Evolutionary conservation across 2,797 vertebrate genomes (phyloP), one percentile per base, ranked within the genome.

Genomic region (Remorina albescens): DNA sequence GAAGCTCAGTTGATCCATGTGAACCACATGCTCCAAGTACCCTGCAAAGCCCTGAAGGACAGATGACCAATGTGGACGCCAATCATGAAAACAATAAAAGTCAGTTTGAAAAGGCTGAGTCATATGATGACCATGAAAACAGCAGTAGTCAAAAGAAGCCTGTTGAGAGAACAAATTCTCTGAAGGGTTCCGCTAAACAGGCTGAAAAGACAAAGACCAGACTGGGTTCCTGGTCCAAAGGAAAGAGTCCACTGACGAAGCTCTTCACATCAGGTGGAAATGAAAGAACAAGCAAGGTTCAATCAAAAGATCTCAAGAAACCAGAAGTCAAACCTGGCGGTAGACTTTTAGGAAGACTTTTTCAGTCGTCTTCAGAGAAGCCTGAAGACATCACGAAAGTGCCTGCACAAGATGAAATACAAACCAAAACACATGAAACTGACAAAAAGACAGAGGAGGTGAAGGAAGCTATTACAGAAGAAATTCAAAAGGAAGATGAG

Each of bases 141-240:
- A 18, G 16, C 15, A 44, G 18, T 10, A 49, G 53, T 21, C 76
- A 83, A 65, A 78, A 67, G 60, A 90, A 82, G 30, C 53, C 74
- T 37, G n/a, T 72, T 21, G 67, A 39, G 1, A 91, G 78, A 78
- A 49, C 74, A 61, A 84, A 79, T 69, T 85, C 78, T 70, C 59
- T 78, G 12, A 88, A 76, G 10, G 68, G 53, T 65, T 67, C 51
- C 56, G 80, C 55, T 61, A 93, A 88, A 78, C 79, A 64, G 16
- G 12, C 25, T 21, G 90, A 91, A 26, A 92, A 88, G 81, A 51
- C 86, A 4, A 92, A 84, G 21, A 34, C 28, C 8, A 91, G 87
- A 82, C 82, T 88, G 53, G 92, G 91, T 55, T 94, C 93, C 6
- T 94, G 88, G 92, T 93, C 93, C 10, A 94, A 92, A 87, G 90